phyloP scores from a whole-genome alignment of 1,140 invertebrate genomes.

The Pogonus chalceus region DNA sequence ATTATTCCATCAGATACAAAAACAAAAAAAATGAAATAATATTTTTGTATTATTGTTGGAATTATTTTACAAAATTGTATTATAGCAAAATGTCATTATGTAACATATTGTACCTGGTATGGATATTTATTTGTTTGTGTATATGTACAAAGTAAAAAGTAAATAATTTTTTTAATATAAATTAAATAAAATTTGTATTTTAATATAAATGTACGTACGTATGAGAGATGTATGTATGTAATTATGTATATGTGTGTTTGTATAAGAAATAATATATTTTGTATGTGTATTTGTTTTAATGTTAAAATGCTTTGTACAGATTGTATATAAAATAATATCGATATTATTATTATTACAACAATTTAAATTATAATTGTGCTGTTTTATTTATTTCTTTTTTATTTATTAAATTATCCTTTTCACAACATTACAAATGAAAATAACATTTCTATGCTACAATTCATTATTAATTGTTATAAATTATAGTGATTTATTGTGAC shows the following conservation, averaged over 20 bases:
- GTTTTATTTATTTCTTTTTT: no score
- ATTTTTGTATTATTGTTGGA: constrained; percentile 6
- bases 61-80: constrained; percentile 8
- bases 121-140: background rate
- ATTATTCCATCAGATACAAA: background rate
- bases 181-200: no score
- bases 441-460: no score
- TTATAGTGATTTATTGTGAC: no score
- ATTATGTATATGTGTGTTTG: background rate
- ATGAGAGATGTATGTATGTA: no score
- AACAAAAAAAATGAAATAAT: background rate
- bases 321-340: constrained; percentile 19
- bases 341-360: constrained; percentile 14
- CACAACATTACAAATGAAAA: no score
- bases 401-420: no score
- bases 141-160: no score
- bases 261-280: background rate
- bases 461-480: no score
- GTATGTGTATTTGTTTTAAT: constrained; percentile 13
- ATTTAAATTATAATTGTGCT: no score
- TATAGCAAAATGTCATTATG: constrained; percentile 22
- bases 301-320: constrained; percentile 19
- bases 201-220: no score
- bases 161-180: no score
- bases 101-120: constrained; percentile 30